Conservation (phyloP, 2,113 vertebrate genomes). For the Poecilia latipinna region DNA sequence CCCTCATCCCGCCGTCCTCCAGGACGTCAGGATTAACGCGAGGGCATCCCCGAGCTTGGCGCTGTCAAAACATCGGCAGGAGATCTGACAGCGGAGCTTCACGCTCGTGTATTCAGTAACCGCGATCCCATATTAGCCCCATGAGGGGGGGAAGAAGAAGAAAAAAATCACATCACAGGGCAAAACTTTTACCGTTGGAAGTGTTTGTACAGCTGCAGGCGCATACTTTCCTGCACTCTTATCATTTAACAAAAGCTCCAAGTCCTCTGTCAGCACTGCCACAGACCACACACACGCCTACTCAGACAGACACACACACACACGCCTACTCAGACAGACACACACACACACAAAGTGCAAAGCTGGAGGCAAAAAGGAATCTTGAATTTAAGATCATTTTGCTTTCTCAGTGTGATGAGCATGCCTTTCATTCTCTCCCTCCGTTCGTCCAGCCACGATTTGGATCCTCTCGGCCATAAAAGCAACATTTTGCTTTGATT, state of each 20-base stretch:
- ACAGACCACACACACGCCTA: not conserved
- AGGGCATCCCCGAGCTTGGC: conserved; percentile 24
- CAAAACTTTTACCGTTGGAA: conserved; percentile 27
- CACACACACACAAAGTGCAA: not conserved
- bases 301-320: no score
- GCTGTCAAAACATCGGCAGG: conserved; percentile 38
- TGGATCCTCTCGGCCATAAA: conserved; percentile 15
- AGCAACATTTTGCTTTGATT: conserved; percentile 31
- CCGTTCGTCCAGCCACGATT: not conserved
- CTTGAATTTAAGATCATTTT: not conserved
- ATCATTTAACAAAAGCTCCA: conserved; percentile 49
- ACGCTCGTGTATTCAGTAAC: conserved; percentile 46
- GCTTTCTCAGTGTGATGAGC: conserved; percentile 14
- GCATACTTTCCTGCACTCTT: conserved; percentile 40
- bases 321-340: not conserved
- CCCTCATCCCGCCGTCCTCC: not conserved
- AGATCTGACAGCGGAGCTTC: conserved; percentile 30
- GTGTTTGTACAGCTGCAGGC: conserved; percentile 70
- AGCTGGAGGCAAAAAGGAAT: conserved; percentile 6
- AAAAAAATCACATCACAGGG: conserved; percentile 24
- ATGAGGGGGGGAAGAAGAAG: conserved; percentile 12
- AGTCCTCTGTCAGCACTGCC: conserved; percentile 40
- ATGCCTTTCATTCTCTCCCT: not conserved
- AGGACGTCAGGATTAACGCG: not conserved
- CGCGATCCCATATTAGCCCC: not conserved